phyloP scores from a whole-genome alignment of 1,140 invertebrate genomes.

The Drosophila bipectinata region DNA sequence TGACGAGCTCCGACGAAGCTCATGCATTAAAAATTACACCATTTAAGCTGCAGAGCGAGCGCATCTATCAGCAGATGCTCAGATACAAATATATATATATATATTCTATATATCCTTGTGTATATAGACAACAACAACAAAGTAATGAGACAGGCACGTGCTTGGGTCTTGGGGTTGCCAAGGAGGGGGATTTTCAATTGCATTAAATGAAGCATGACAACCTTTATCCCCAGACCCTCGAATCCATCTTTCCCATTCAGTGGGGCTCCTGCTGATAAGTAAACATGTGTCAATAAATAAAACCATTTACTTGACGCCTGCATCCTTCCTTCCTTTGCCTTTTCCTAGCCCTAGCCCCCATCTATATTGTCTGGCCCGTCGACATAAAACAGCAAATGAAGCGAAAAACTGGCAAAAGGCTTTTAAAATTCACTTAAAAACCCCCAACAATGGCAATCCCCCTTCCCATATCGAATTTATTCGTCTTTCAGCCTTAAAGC shows the following conservation, averaged over 20 bases:
- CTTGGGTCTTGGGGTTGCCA: slow-evolving; percentile 10
- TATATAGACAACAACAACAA: background rate
- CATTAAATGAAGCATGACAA: slow-evolving; percentile 76
- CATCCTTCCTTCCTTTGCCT: slow-evolving; percentile 6
- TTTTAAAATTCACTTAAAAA: slow-evolving; percentile 82
- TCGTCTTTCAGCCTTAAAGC: slow-evolving; percentile 19
- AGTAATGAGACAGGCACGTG: slow-evolving; percentile 47
- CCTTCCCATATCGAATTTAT: slow-evolving; percentile 55
- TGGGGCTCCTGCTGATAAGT: slow-evolving; percentile 48
- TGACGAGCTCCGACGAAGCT: slow-evolving; percentile 24
- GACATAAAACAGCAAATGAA: slow-evolving; percentile 77
- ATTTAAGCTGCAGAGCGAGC: slow-evolving; percentile 45
- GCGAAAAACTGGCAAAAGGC: slow-evolving; percentile 78
- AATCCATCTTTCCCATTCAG: slow-evolving; percentile 6
- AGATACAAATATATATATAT: slow-evolving; percentile 1
- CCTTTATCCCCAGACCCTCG: slow-evolving; percentile 34
- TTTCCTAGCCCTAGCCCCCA: background rate
- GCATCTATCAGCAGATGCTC: slow-evolving; percentile 43
- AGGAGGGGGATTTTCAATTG: slow-evolving; percentile 43
- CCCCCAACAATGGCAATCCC: slow-evolving; percentile 69
- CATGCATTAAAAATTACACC: slow-evolving; percentile 51
- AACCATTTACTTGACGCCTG: slow-evolving; percentile 67
- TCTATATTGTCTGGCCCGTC: slow-evolving; percentile 40
- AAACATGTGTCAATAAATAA: slow-evolving; percentile 82
- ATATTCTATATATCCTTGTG: background rate